Conservation (phyloP, 64 coral and sea anemone species). For the Pocillopora verrucosa region DNA sequence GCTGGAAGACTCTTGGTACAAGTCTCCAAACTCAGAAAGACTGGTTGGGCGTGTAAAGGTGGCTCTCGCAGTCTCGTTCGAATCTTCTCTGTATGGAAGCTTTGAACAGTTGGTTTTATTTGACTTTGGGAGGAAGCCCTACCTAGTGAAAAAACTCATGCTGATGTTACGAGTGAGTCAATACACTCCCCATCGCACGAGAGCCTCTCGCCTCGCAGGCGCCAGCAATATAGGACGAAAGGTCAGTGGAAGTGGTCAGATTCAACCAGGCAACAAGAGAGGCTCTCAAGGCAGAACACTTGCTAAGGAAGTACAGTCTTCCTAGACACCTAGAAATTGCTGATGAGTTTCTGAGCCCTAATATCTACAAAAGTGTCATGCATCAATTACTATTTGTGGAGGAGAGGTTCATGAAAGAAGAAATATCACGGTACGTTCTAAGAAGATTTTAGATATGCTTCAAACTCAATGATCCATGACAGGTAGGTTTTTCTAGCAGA, state of each 20-base stretch:
- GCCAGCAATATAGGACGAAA: not conserved
- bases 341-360: not conserved
- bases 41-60: not conserved
- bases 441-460: not conserved
- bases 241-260: conserved; percentile 24
- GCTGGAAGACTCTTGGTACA: conserved; percentile 11
- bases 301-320: conserved; percentile 4
- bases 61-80: conserved; percentile 2
- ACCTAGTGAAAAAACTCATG: conserved; percentile 62
- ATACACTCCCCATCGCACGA: not conserved
- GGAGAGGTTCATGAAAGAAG: conserved; percentile 70
- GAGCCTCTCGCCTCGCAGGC: not conserved
- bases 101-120: conserved; percentile 80
- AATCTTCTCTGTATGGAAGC: conserved; percentile 40
- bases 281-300: conserved; percentile 14
- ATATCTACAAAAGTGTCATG: conserved; percentile 61
- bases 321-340: not conserved
- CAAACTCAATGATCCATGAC: not conserved
- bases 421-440: conserved; percentile 51
- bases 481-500: too few relatives aligned
- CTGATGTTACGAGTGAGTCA: conserved; percentile 40
- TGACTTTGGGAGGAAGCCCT: conserved; percentile 60
- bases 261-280: conserved; percentile 2
- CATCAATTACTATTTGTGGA: conserved; percentile 80
- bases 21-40: not conserved